A percentile compares a stretch with the other conserved stretches of the same genome.
Conservation (phyloP, 2,797 vertebrate species). For the Myiotriccus ornatus region DNA sequence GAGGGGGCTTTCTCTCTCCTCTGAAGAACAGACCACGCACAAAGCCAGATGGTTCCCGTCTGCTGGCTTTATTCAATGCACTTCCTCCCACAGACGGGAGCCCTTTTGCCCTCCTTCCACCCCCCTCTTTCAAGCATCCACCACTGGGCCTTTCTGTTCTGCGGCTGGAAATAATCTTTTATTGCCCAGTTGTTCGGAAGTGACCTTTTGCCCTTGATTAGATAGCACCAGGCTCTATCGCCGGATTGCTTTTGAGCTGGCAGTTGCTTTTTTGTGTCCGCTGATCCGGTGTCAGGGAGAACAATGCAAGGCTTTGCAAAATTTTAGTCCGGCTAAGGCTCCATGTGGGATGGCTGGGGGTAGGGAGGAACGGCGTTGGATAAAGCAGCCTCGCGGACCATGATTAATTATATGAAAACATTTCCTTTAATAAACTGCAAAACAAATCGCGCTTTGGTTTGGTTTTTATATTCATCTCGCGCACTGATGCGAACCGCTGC, state of each 20-base stretch:
- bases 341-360: conserved; percentile 69
- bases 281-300: conserved; percentile 87
- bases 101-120: conserved; percentile 73
- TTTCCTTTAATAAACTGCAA: conserved; percentile 62
- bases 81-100: conserved; percentile 87
- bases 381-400: conserved; percentile 1
- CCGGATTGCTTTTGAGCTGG: conserved; percentile 87
- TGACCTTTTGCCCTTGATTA: conserved; percentile 99
- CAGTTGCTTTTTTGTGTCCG: conserved; percentile 82
- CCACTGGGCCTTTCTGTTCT: conserved; percentile 84
- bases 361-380: conserved; percentile 37
- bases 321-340: conserved; percentile 77
- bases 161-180: conserved; percentile 97
- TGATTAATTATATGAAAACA: conserved; percentile 59
- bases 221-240: conserved; percentile 94
- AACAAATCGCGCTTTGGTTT: conserved; percentile 48
- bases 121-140: conserved; percentile 64
- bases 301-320: conserved; percentile 90
- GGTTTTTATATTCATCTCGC: background rate
- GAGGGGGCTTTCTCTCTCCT: conserved; percentile 74
- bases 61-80: conserved; percentile 92
- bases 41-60: conserved; percentile 96
- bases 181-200: conserved; percentile 99
- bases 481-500: background rate
- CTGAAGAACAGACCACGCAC: conserved; percentile 82